Evolutionary conservation across 1,140 invertebrate genomes (phyloP), one percentile per base, ranked within the genome.

Genomic region (Lineus longissimus): DNA sequence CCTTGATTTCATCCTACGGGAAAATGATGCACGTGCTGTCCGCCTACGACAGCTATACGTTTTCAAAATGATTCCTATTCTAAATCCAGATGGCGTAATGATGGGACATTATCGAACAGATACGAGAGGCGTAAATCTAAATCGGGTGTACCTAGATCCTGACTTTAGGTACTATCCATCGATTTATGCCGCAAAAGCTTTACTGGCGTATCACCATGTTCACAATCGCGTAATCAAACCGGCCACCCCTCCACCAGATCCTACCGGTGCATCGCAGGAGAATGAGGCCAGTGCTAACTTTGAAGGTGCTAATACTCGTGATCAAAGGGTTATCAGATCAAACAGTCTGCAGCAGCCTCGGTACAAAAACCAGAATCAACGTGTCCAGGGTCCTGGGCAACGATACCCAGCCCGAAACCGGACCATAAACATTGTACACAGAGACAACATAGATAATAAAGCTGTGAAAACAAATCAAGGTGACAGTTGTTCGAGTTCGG

Each of bases 71-170:
- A 89, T 97, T 63, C 93, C 94, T 1, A 91, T 95, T 85, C 82
- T 96, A 55, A 97, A 97, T 83, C 93, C 94, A 1, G 94, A 97
- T 78, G 93, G 94, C 7, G 93, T 95, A 0, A 87, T 88, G n/a
- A 84, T 87, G 56, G 93, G 93, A 4, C 91, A 94, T 79, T 95
- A 95, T 78, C 83, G 93, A 36, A 94, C 93, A 41, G 93, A 95
- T 79, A 90, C 90, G 0, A 85, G 89, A 61, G 82, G 82, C 1
- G 75, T 82, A 30, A 82, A 83, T 70, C 67, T 83, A 4, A 83
- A 83, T 57, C 66, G 82, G 11, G 66, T 82, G 27, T 83, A 83
- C 61, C 60, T 78, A n/a, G 79, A 82, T 62, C 82, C 82, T 0
- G 74, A 70, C 58, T 71, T 76, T 61, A 54, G 67, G 2, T 66